Conservation (phyloP, 2,797 vertebrate species). For the Anas capensis region DNA sequence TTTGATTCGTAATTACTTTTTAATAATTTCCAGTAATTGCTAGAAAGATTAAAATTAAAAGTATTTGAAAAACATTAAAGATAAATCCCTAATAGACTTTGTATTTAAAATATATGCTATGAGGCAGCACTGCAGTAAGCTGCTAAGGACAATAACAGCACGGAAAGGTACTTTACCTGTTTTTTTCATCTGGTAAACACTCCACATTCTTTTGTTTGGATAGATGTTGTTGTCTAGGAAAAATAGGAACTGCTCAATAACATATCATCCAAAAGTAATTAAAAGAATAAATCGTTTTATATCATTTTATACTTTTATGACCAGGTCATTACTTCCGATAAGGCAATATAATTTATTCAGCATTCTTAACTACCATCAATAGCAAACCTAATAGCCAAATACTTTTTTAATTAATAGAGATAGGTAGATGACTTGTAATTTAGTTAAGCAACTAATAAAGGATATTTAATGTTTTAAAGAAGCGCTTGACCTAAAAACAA, state of each 20-base stretch:
- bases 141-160: background rate
- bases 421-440: background rate
- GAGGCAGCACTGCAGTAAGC: background rate
- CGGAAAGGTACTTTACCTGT: constrained; percentile 77
- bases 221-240: constrained; percentile 85
- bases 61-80: background rate
- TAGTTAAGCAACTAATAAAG: background rate
- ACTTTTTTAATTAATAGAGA: background rate
- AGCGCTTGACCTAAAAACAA: background rate
- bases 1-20: background rate
- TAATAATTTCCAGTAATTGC: background rate
- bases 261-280: background rate
- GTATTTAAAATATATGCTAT: background rate
- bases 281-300: background rate
- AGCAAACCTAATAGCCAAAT: background rate
- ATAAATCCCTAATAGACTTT: background rate
- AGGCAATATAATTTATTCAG: background rate
- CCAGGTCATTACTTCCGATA: background rate
- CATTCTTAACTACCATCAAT: background rate
- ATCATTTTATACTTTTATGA: background rate
- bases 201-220: constrained; percentile 86
- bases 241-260: background rate
- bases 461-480: background rate
- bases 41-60: background rate
- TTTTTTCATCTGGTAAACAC: constrained; percentile 85